These are phyloP conservation scores for Phyto melanocephala DNA, from an alignment of 2,888 invertebrate species.

Conservation along the genomic window DNA sequence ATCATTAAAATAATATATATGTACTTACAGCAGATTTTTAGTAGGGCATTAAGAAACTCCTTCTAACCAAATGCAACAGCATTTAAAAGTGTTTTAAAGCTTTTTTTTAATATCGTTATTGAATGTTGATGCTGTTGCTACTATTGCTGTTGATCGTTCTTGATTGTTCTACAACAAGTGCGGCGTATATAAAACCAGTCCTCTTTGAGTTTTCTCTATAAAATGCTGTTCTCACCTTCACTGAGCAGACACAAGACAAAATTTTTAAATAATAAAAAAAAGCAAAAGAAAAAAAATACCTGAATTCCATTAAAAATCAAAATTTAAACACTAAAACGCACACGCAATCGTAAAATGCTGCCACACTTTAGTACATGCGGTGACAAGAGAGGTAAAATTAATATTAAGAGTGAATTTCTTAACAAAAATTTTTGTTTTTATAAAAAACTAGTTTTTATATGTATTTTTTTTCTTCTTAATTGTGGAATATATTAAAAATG, in stretches of 20 bases:
- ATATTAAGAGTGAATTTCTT: constrained; percentile 26
- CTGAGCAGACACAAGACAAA: constrained; percentile 28
- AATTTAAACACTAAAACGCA: not conserved
- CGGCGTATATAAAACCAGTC: constrained; percentile 67
- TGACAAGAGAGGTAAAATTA: not conserved
- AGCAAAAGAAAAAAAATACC: not conserved
- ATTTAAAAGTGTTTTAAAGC: constrained; percentile 27
- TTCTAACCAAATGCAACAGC: constrained; percentile 25
- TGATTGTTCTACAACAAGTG: constrained; percentile 51
- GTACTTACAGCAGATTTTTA: too few species aligned
- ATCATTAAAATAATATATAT: too few species aligned
- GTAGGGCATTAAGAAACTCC: too few species aligned
- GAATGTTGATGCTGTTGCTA: constrained; percentile 10
- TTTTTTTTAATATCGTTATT: constrained; percentile 25
- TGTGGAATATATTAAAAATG: not conserved
- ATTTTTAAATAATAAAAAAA: not conserved
- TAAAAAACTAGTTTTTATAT: too few species aligned
- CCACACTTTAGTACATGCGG: not conserved
- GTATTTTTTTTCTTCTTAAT: not conserved
- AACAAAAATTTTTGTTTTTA: not conserved
- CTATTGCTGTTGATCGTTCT: constrained; percentile 34
- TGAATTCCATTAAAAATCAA: constrained; percentile 3
- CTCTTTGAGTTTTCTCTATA: constrained; percentile 43
- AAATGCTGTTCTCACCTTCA: constrained; percentile 51
- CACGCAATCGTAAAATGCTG: not conserved